phyloP scores from a whole-genome alignment of 2,888 invertebrate species.

The Lasioglossum pauxillum region DNA sequence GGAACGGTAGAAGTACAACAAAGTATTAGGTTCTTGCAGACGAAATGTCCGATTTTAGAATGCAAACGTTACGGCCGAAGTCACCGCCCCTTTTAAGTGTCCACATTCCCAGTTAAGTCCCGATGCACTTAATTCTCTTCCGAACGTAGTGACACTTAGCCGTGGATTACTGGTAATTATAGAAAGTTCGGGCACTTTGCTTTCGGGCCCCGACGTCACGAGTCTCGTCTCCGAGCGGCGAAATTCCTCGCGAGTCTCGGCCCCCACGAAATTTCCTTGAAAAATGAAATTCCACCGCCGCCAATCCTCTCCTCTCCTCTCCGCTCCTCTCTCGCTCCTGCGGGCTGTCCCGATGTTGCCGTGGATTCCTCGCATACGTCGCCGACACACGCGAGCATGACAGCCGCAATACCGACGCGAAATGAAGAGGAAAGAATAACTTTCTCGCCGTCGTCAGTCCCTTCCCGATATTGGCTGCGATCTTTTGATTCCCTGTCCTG shows the following conservation, averaged over 20 bases:
- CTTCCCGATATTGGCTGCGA: conserved; percentile 26
- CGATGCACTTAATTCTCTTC: too few relatives aligned
- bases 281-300: conserved; percentile 68
- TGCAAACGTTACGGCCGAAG: too few relatives aligned
- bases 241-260: conserved; percentile 31
- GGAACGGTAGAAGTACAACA: too few relatives aligned
- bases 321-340: neutral
- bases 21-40: too few relatives aligned
- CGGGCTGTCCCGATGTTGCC: conserved; percentile 18
- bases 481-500: conserved; percentile 17
- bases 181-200: neutral
- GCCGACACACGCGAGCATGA: conserved; percentile 30
- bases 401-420: conserved; percentile 33
- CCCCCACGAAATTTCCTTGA: conserved; percentile 58
- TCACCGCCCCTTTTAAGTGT: too few relatives aligned
- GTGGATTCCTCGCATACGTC: conserved; percentile 36
- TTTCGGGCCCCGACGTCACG: neutral
- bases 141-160: neutral
- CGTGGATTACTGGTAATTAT: neutral
- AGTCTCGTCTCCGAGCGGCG: neutral
- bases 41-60: too few relatives aligned
- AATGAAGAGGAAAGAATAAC: conserved; percentile 39
- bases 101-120: too few relatives aligned
- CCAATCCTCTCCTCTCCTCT: neutral
- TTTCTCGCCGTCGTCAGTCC: neutral